phyloP scores from a whole-genome alignment of 2,113 vertebrate genomes.

The Menidia beryllina region DNA sequence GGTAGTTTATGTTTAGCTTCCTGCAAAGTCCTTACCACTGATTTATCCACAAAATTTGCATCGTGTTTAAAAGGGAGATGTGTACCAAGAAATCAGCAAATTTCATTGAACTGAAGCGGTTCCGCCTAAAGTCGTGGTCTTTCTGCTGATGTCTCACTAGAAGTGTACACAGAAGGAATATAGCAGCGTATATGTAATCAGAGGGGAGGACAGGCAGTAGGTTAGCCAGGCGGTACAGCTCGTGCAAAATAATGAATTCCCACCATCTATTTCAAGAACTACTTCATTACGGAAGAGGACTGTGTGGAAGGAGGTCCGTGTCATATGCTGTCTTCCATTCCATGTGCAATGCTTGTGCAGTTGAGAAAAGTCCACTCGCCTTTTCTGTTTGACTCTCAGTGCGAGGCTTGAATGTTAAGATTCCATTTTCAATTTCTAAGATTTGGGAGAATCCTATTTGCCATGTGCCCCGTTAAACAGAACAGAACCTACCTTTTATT shows the following conservation, averaged over 20 bases:
- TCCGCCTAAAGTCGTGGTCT: too few species aligned
- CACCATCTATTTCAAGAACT: conserved; percentile 36
- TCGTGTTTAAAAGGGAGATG: too few species aligned
- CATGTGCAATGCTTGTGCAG: conserved; percentile 42
- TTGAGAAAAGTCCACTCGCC: conserved; percentile 25
- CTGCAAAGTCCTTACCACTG: too few species aligned
- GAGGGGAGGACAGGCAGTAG: neutral
- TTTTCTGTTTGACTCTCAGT: conserved; percentile 22
- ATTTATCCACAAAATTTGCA: too few species aligned
- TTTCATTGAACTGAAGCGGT: too few species aligned
- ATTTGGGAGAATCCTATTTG: conserved; percentile 2
- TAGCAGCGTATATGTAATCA: conserved; percentile 10
- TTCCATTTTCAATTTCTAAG: too few species aligned
- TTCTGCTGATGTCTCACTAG: neutral
- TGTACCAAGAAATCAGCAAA: too few species aligned
- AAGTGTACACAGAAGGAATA: neutral
- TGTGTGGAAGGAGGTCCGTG: conserved; percentile 44
- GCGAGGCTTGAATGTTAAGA: conserved; percentile 25
- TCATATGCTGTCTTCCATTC: conserved; percentile 54
- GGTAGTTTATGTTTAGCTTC: too few species aligned
- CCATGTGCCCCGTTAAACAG: conserved; percentile 6
- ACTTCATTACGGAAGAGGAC: conserved; percentile 58
- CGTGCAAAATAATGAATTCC: conserved; percentile 34
- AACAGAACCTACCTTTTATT: conserved; percentile 11
- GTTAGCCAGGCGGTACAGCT: conserved; percentile 39